Conservation (phyloP, 2,797 vertebrate species). For the Phalloptychus januarius region DNA sequence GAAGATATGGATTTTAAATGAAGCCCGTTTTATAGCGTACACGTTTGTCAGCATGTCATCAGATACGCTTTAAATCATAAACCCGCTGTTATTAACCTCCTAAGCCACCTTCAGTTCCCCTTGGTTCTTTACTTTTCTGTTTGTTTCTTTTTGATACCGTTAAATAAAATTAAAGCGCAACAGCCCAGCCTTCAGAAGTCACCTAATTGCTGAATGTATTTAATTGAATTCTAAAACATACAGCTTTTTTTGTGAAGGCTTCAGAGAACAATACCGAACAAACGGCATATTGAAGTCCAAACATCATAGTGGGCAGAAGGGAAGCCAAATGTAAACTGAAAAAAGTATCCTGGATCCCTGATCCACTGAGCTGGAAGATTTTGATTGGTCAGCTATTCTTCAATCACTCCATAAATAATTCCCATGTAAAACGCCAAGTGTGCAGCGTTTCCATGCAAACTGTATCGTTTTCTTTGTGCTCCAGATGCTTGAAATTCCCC, state of each 20-base stretch:
- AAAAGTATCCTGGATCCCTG: too few species aligned
- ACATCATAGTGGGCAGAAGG: too few species aligned
- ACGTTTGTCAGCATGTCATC: not conserved
- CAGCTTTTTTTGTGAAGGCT: not conserved
- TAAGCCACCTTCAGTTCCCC: not conserved
- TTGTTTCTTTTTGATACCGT: not conserved
- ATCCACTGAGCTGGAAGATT: too few species aligned
- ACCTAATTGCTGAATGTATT: not conserved
- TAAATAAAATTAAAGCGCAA: not conserved
- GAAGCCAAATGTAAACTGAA: too few species aligned
- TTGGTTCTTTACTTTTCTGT: not conserved
- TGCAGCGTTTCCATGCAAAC: too few species aligned
- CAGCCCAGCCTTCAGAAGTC: not conserved
- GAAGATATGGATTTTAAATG: constrained; percentile 34
- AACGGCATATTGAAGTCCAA: too few species aligned
- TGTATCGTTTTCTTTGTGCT: too few species aligned
- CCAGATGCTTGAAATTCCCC: too few species aligned
- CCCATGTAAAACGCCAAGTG: too few species aligned
- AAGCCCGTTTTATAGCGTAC: constrained; percentile 4
- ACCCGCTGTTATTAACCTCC: not conserved
- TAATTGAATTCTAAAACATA: not conserved
- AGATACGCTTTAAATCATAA: constrained; percentile 2
- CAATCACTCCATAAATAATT: too few species aligned
- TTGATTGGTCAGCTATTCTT: too few species aligned
- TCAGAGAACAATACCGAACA: not conserved